Base-by-base conservation (phyloP, 23 tunicate genomes). In the Ascidia mentula region DNA sequence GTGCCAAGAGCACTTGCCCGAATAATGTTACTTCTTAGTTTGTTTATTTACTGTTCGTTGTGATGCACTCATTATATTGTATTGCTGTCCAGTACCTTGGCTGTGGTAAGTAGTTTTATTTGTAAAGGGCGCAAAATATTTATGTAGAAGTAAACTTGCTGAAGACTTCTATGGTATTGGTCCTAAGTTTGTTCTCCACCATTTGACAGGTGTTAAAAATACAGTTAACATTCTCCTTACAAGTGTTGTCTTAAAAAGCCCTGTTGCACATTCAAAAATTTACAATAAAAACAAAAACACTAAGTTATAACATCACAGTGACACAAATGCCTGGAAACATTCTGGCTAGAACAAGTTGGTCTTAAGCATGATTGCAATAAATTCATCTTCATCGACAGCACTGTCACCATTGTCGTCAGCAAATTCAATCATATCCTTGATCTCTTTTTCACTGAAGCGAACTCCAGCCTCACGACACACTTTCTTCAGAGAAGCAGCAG, bases 321-420 rank as follows among this genome's bases (percentile, higher is more conserved):
- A n/a, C n/a, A n/a, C n/a, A n/a, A n/a, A n/a, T n/a, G n/a, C n/a
- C n/a, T n/a, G n/a, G n/a, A 74, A 28, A 38, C 53, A 6, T 6
- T 8, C 18, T 5, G 12, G 6, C 37, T 71, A 92, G 75, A 92
- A 87, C 45, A 92, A 53, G 42, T 92, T 92, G 30, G 92, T 92
- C 79, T 92, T 92, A 32, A 87, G 72, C 92, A 92, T 87, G 73
- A 92, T 83, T 6, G 84, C 85, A 26, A 92, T 72, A 46, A 92
- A 92, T 71, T 92, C 97, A 36, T 92, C 87, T 76, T 87, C 89
- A 83, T 92, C 97, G 4, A 92, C 86, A 0, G 87, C 92, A 69
- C 72, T 89, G 77, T 92, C 97, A 46, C 97, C 97, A 82, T 92
- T 92, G 9, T 60, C 69, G 74, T 92, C 97, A 32, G 97, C 97